Evolutionary conservation across 2,888 invertebrate genomes (phyloP), one percentile per base, ranked within the genome.

Genomic region (Heliconius ethilla): DNA sequence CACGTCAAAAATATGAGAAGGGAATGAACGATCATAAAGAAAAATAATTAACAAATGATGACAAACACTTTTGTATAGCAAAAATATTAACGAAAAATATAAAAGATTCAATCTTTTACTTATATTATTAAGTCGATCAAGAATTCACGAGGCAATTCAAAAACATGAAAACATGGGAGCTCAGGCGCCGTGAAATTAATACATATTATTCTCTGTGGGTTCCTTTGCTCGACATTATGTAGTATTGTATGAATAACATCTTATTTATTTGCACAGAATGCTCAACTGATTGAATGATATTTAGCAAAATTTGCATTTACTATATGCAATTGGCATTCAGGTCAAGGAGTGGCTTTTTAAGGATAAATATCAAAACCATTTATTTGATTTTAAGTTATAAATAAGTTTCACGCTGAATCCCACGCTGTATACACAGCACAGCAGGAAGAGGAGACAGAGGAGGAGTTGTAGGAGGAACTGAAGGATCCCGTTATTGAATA

Each of bases 211-310:
- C 70, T 51, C 40, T n/a, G 40, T 37, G 25, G 66, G 40, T 67
- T 69, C 29, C 25, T 75, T 22, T 73, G 45, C 67, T 72, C 37
- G 25, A 69, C 33, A 78, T 77, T 67, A 59, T 66, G 65, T 37
- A 7, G 37, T 65, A 33, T 40, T 73, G 59, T 18, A 63, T 73
- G 22, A 15, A 29, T 29, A n/a, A 27, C 59, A 62, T 45, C 59
- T 40, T 29, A 25, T 70, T 27, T 76, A 79, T 82, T 82, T 80
- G 82, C 81, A 82, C 70, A 82, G 79, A 81, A 81, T 81, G 59
- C 27, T 65, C 33, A 63, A 75, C 63, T 51, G 40, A 78, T 63
- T 73, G 59, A 73, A 75, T 69, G 70, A 33, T 40, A 74, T n/a
- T 45, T 37, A 27, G 63, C 29, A 62, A 63, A 18, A 63, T 37